Conservation (phyloP, 2,113 vertebrate genomes). For the Brachirus orientalis region DNA sequence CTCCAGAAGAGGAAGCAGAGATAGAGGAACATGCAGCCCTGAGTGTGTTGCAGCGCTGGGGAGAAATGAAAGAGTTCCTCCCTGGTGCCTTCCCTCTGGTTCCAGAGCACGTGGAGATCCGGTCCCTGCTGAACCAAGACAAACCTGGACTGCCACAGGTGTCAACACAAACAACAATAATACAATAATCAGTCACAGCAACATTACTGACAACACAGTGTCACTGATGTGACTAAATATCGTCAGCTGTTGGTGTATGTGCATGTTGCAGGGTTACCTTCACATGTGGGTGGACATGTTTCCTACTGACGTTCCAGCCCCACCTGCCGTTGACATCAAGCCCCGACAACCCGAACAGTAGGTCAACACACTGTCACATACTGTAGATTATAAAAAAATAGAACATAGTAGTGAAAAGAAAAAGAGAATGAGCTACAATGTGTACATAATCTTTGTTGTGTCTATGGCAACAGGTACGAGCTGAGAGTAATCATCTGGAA, state of each 20-base stretch:
- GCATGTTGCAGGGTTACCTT: slow-evolving; percentile 85
- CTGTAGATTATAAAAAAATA: background rate
- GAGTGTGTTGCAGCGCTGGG: slow-evolving; percentile 88
- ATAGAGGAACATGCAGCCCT: slow-evolving; percentile 89
- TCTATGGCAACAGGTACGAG: slow-evolving; percentile 84
- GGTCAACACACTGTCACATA: background rate
- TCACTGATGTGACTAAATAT: background rate
- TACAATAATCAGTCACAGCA: background rate
- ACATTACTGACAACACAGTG: background rate
- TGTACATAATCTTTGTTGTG: background rate
- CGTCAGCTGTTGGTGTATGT: background rate
- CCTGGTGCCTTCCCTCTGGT: slow-evolving; percentile 84
- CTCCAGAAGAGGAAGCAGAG: slow-evolving; percentile 71
- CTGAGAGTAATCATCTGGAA: slow-evolving; percentile 96
- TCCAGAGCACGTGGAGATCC: slow-evolving; percentile 90
- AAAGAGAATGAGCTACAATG: too few relatives aligned
- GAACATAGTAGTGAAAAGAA: background rate
- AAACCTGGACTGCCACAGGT: slow-evolving; percentile 91
- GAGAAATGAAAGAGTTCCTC: slow-evolving; percentile 88
- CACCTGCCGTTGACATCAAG: slow-evolving; percentile 90
- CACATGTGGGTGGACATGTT: slow-evolving; percentile 99
- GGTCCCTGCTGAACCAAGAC: slow-evolving; percentile 83
- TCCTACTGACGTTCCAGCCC: slow-evolving; percentile 88
- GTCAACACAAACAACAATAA: background rate
- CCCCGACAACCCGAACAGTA: slow-evolving; percentile 90